phyloP scores from a whole-genome alignment of 1,140 invertebrate genomes.

The Sinella curviseta region DNA sequence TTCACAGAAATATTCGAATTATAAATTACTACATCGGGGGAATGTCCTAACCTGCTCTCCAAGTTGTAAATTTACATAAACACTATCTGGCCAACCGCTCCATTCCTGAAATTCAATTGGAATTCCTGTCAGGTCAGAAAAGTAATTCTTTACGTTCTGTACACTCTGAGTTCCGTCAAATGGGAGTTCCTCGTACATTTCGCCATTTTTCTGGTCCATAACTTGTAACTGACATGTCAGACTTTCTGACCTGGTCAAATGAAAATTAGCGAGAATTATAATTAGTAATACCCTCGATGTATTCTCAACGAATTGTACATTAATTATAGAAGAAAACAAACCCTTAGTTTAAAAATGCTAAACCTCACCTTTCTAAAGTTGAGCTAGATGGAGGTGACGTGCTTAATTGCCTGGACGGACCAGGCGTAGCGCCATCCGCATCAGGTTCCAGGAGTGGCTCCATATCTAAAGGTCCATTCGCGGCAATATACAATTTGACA shows the following conservation, averaged over 20 bases:
- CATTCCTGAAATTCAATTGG: background rate
- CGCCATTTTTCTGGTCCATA: background rate
- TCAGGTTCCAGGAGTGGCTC: background rate
- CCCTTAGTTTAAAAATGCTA: background rate
- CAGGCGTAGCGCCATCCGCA: too few species aligned
- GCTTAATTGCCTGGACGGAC: too few species aligned
- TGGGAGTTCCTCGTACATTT: background rate
- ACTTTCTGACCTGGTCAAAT: background rate
- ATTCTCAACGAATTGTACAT: background rate
- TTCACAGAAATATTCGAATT: background rate
- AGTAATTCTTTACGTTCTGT: background rate
- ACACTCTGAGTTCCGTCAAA: background rate
- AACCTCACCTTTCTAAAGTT: too few species aligned
- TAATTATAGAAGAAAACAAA: too few species aligned
- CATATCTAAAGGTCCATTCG: background rate
- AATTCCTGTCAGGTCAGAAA: background rate
- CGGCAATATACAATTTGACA: background rate
- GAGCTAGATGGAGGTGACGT: too few species aligned
- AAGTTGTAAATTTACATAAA: background rate
- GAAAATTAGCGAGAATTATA: background rate
- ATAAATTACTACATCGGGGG: background rate
- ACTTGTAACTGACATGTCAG: background rate
- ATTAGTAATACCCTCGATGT: background rate
- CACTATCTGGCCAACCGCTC: background rate
- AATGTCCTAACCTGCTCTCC: background rate